Base-by-base conservation (phyloP, 2,888 invertebrate genomes). In the Caenorhabditis japonica region DNA sequence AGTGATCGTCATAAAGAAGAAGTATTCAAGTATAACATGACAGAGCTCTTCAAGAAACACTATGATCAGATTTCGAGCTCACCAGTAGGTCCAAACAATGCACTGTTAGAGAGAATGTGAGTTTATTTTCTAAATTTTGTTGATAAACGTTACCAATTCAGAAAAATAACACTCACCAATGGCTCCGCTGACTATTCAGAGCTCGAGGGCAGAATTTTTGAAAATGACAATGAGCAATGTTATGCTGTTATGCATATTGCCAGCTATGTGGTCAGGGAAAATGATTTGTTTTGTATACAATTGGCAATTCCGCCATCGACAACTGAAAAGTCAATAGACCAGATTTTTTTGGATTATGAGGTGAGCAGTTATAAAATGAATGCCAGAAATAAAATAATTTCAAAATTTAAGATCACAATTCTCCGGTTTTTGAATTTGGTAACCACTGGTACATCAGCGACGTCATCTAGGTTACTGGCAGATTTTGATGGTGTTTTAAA, bases 21-120 rank as follows among this genome's bases (percentile, higher is more conserved):
- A 15, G 17, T 34, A 13, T 60, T 60, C 60, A 41, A 51, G 43
- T 51, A 41, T n/a, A 60, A 60, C 23, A 25, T 60, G 51, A 60
- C 51, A 19, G 60, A 51, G n/a, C 23, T 51, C 10, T 49, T 60
- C 25, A 51, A 43, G n/a, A 60, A 60, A 12, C 23, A 25, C 30
- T 60, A 51, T 25, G 51, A 43, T 19, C 21, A 13, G 12, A 34
- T 60, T 13, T 43, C 21, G 34, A 34, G 8, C 8, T 34, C 46
- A 36, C 51, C 30, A 34, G 25, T 41, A 4, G 23, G 30, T n/a
- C 43, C 51, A 1, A 60, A 60, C 12, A 43, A 27, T 10, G 60
- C 60, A 8, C 5, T 60, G 5, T 23, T 60, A n/a, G 60, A 60
- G 19, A 51, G 39, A 60, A 34, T 51, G 60, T 60, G 17, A 47